Percentiles rank a stretch among this genome's conserved stretches.
phyloP scores from a whole-genome alignment of 2,888 invertebrate genomes.

The Thera obeliscata region DNA sequence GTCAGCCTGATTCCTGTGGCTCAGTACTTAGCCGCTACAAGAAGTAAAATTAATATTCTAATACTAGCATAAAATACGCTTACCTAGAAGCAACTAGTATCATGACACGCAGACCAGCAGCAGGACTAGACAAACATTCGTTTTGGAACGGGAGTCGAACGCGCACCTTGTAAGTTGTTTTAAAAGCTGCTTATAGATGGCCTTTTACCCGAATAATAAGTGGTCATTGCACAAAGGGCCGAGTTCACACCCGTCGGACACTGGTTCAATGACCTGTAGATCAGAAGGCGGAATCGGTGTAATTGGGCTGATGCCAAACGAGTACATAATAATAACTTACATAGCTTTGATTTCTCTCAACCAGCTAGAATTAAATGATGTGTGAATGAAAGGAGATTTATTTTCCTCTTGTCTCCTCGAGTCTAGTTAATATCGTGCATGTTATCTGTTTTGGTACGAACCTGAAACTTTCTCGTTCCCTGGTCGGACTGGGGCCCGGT shows the following conservation, averaged over 20 bases:
- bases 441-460: slow-evolving; percentile 52
- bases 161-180: background rate
- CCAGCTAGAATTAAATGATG: slow-evolving; percentile 29
- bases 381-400: slow-evolving; percentile 37
- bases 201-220: slow-evolving; percentile 8
- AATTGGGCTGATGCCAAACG: slow-evolving; percentile 30
- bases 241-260: slow-evolving; percentile 16
- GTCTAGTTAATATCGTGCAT: too few species aligned
- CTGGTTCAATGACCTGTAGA: slow-evolving; percentile 31
- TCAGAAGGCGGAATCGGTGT: slow-evolving; percentile 28
- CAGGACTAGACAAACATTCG: background rate
- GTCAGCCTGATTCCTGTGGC: too few species aligned
- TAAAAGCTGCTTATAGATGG: background rate
- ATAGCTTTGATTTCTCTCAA: slow-evolving; percentile 25
- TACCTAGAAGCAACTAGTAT: background rate
- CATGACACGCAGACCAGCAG: too few species aligned
- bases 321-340: slow-evolving; percentile 16
- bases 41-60: background rate
- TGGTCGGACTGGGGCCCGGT: slow-evolving; percentile 90
- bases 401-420: background rate
- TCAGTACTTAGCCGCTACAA: too few species aligned
- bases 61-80: too few species aligned
- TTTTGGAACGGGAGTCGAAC: background rate
- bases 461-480: slow-evolving; percentile 95
- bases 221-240: slow-evolving; percentile 10